Evolutionary conservation across 2,888 invertebrate species (phyloP).

Genomic region (Erebia aethiops): DNA sequence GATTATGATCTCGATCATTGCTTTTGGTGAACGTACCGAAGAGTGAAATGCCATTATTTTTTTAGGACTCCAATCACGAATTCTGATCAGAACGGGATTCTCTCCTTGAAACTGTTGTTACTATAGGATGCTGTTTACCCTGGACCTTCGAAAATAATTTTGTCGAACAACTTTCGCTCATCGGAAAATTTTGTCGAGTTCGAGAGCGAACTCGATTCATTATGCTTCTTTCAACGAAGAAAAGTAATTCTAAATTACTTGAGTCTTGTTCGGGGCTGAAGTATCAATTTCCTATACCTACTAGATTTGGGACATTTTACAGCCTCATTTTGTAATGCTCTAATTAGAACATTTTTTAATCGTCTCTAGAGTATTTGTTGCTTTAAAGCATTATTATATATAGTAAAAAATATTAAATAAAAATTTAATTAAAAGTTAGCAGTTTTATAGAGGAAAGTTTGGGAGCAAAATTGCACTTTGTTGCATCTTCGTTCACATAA

Average conservation of each 20-base stretch:
- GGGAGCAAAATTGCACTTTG: conserved; percentile 22
- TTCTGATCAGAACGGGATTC: conserved; percentile 8
- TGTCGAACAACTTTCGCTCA: conserved; percentile 64
- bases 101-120: conserved; percentile 42
- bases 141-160: conserved; percentile 63
- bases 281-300: conserved; percentile 45
- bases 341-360: conserved; percentile 1
- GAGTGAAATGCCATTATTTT: too few species aligned
- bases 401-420: conserved; percentile 20
- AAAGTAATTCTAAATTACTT: conserved; percentile 76
- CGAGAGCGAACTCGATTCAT: conserved; percentile 71
- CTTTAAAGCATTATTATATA: not conserved
- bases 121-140: conserved; percentile 48
- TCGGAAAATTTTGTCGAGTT: conserved; percentile 56
- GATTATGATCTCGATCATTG: not conserved
- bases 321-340: too few species aligned
- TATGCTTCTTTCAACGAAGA: conserved; percentile 69
- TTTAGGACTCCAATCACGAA: not conserved
- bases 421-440: conserved; percentile 26
- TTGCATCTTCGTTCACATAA: conserved; percentile 23
- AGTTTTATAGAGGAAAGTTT: conserved; percentile 28
- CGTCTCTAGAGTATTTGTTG: not conserved
- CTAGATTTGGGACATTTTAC: too few species aligned
- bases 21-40: not conserved
- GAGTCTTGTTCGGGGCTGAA: conserved; percentile 47